Evolutionary conservation across 1,140 invertebrate species (phyloP).

Genomic region (Platyura marginata): DNA sequence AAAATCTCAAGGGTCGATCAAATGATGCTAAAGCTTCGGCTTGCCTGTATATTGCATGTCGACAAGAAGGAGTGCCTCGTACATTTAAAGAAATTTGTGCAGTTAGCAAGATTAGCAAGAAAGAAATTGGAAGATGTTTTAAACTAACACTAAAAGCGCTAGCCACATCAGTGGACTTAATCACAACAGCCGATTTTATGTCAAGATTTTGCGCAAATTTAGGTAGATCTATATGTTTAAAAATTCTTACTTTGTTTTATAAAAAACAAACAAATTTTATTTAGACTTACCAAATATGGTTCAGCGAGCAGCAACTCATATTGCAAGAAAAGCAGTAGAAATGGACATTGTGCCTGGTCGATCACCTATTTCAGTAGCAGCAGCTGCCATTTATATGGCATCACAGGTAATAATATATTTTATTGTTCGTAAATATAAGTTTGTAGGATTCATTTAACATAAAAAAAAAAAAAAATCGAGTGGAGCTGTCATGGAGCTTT

Average conservation of each 20-base stretch:
- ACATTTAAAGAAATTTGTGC: constrained; percentile 99
- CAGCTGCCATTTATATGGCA: constrained; percentile 99
- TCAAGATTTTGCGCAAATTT: constrained; percentile 77
- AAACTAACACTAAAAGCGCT: constrained; percentile 85
- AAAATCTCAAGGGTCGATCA: constrained; percentile 82
- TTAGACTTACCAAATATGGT: constrained; percentile 67
- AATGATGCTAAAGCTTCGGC: constrained; percentile 98
- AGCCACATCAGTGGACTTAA: constrained; percentile 91
- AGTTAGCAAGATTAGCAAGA: constrained; percentile 96
- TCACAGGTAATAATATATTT: constrained; percentile 73
- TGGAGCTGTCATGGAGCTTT: no score
- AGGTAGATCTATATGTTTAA: constrained; percentile 17
- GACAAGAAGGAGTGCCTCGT: constrained; percentile 94
- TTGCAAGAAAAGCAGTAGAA: constrained; percentile 91
- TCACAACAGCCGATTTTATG: constrained; percentile 98
- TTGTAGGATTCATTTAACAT: no score
- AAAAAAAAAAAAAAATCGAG: no score
- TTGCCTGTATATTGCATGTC: constrained; percentile 96
- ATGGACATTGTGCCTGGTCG: constrained; percentile 95
- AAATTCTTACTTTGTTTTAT: not conserved
- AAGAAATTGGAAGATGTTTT: constrained; percentile 96
- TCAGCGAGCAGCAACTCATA: constrained; percentile 89
- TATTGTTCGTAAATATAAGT: no score
- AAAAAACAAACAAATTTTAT: not conserved
- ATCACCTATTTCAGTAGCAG: constrained; percentile 96